phyloP scores from a whole-genome alignment of 2,113 vertebrate species.

The Ceyx margarethae region DNA sequence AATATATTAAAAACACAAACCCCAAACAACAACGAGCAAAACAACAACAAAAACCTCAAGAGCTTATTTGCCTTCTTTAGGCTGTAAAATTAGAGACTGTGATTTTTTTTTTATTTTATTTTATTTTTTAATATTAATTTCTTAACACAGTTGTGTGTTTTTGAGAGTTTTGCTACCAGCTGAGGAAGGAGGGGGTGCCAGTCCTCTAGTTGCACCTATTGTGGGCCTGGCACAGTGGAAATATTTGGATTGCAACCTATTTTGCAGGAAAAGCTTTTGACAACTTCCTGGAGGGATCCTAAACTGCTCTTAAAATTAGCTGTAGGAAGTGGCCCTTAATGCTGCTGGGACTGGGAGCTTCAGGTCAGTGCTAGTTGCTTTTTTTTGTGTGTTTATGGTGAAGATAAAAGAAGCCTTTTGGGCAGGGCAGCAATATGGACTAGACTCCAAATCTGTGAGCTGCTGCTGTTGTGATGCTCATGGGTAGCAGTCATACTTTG shows the following conservation, averaged over 20 bases:
- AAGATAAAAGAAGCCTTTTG: background rate
- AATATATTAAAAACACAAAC: background rate
- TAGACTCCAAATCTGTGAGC: background rate
- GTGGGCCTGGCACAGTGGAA: background rate
- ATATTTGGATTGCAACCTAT: background rate
- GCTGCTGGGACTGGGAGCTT: background rate
- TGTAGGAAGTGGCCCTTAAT: background rate
- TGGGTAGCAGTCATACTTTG: background rate
- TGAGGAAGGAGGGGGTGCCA: background rate
- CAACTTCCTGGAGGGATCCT: background rate
- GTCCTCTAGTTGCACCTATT: background rate
- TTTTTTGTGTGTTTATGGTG: background rate
- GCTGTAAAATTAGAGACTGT: background rate
- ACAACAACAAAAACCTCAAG: background rate
- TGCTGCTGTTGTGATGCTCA: background rate
- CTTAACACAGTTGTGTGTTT: background rate
- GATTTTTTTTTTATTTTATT: no score
- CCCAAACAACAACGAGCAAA: no score
- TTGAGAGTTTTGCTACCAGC: background rate
- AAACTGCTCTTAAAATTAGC: rapidly evolving
- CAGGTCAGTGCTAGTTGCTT: background rate
- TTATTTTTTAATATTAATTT: background rate
- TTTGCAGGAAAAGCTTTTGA: background rate
- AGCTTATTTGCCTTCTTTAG: background rate
- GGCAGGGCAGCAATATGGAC: background rate